phyloP scores from a whole-genome alignment of 2,888 invertebrate species.

The Nineta flava region DNA sequence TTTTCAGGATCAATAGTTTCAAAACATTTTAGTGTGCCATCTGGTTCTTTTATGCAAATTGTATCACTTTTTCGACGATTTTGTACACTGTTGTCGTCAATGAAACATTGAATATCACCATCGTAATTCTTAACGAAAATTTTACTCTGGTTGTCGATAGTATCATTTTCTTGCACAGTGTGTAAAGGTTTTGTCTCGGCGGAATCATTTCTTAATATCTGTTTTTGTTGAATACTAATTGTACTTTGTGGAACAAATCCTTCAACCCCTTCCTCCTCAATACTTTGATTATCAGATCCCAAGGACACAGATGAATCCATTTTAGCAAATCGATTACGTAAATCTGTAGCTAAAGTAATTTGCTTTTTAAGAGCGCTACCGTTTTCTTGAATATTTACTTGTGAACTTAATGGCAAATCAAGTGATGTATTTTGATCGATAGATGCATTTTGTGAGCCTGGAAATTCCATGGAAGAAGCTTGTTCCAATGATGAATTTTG shows the following conservation, averaged over 20 bases:
- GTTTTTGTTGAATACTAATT: slow-evolving; percentile 1
- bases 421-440: neutral
- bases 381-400: neutral
- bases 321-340: neutral
- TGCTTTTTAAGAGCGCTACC: neutral
- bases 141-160: neutral
- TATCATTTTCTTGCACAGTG: neutral
- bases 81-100: no score
- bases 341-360: neutral
- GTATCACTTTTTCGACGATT: neutral
- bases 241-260: neutral
- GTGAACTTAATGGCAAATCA: neutral
- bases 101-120: no score
- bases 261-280: neutral
- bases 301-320: neutral
- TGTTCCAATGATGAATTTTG: neutral
- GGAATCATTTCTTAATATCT: neutral
- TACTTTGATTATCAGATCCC: neutral
- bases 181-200: no score
- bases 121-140: neutral
- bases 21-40: neutral
- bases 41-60: neutral
- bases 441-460: neutral
- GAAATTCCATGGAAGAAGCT: neutral
- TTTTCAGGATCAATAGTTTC: neutral